A percentile compares a stretch with the other conserved stretches of the same genome.
Conservation (phyloP, 2,797 vertebrate genomes). For the Vipera ursinii region DNA sequence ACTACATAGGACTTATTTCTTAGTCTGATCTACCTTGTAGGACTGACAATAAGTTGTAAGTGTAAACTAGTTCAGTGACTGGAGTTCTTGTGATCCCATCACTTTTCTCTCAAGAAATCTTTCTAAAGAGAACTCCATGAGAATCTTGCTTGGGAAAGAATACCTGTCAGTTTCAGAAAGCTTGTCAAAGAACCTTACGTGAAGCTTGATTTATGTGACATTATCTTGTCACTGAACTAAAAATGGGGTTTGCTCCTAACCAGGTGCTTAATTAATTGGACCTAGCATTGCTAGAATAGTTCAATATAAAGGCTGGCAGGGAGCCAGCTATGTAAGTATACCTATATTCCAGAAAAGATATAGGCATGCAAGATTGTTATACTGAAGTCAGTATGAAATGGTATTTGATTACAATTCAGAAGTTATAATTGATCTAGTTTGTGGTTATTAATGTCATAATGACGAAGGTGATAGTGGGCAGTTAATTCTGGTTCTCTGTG, state of each 20-base stretch:
- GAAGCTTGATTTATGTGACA: neutral
- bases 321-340: neutral
- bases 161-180: neutral
- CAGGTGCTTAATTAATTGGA: neutral
- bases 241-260: neutral
- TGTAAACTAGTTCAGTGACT: too few relatives aligned
- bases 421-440: neutral
- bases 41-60: neutral
- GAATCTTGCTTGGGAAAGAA: neutral
- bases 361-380: neutral
- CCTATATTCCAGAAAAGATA: neutral
- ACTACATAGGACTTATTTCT: neutral
- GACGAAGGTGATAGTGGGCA: neutral
- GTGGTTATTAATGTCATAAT: neutral
- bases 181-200: neutral
- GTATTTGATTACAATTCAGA: neutral
- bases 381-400: neutral
- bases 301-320: neutral
- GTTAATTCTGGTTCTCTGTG: too few relatives aligned
- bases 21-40: neutral
- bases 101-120: neutral
- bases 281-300: neutral
- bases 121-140: neutral
- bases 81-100: neutral
- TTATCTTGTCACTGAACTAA: neutral